These are phyloP conservation scores for Istiophorus platypterus DNA, from an alignment of 2,113 vertebrate species.

Conservation along the genomic window DNA sequence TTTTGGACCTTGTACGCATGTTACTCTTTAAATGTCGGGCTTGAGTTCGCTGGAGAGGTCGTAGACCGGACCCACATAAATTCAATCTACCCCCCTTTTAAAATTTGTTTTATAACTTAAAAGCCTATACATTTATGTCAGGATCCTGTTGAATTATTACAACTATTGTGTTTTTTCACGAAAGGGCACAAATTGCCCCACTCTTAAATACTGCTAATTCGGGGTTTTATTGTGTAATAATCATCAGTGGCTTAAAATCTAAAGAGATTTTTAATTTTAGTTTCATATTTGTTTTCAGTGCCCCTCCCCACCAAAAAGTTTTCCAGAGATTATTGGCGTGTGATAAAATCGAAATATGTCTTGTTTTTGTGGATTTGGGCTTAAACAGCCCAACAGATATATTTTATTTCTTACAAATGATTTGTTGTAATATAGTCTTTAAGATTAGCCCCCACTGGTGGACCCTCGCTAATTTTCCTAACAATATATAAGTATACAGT, in stretches of 20 bases:
- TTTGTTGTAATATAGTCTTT: slow-evolving; percentile 86
- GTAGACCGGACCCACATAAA: not conserved
- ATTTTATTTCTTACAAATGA: slow-evolving; percentile 88
- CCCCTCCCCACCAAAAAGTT: not conserved
- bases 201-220: not conserved
- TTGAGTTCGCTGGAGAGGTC: not conserved
- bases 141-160: not conserved
- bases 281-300: not conserved
- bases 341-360: slow-evolving; percentile 42
- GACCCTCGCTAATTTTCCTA: slow-evolving; percentile 80
- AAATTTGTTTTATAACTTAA: not conserved
- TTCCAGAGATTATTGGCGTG: not conserved
- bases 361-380: slow-evolving; percentile 65
- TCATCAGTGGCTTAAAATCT: not conserved
- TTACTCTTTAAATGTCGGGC: not conserved
- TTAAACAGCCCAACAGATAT: slow-evolving; percentile 76
- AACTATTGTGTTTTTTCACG: not conserved
- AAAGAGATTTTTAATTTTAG: not conserved
- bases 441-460: slow-evolving; percentile 68
- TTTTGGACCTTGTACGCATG: no score
- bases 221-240: not conserved
- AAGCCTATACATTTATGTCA: not conserved
- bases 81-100: not conserved
- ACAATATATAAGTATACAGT: slow-evolving; percentile 92
- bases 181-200: not conserved